Base-by-base conservation (phyloP, 2,113 vertebrate genomes). In the Alces alces region DNA sequence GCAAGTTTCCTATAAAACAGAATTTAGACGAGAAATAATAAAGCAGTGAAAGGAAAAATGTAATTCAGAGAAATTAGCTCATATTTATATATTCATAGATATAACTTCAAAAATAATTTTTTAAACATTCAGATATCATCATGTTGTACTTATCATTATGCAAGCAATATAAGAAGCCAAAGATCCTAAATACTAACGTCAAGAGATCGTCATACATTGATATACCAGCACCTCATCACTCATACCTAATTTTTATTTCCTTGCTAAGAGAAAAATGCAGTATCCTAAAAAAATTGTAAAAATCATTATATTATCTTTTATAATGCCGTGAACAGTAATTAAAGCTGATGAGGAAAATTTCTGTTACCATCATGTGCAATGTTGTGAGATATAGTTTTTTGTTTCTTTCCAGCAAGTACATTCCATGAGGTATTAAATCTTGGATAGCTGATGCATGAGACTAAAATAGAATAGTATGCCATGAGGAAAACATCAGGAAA, bases 391-490 rank as follows among this genome's bases (percentile, higher is more conserved):
- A 70, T 3, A 15, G 39, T 60, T 92, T 90, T 97, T 95, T 27
- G 16, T 96, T 96, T 95, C 61, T 96, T 97, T 96, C 92, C 90
- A 95, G 80, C 92, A 73, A 95, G 93, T 95, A 57, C 94, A 96
- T 97, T 97, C 95, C 94, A 90, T 57, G 83, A 95, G 83, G 87
- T 91, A 93, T 96, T 89, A 95, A 79, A 95, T 89, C 92, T 93
- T 87, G 45, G 79, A 95, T 89, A 95, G 96, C 89, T 97, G 95
- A 96, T 92, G 27, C 90, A 64, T 52, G 57, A 87, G 88, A 95
- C 95, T 73, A 92, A 98, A 96, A 98, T 96, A 97, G 98, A 98
- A 96, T 27, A 96, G 90, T 92, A 97, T 87, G 91, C 87, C 95
- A 95, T 92, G 95, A 97, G 95, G 90, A 95, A 96, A 98, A 97